Evolutionary conservation across 2,113 vertebrate genomes (phyloP).

Genomic region (Gulo gulo): DNA sequence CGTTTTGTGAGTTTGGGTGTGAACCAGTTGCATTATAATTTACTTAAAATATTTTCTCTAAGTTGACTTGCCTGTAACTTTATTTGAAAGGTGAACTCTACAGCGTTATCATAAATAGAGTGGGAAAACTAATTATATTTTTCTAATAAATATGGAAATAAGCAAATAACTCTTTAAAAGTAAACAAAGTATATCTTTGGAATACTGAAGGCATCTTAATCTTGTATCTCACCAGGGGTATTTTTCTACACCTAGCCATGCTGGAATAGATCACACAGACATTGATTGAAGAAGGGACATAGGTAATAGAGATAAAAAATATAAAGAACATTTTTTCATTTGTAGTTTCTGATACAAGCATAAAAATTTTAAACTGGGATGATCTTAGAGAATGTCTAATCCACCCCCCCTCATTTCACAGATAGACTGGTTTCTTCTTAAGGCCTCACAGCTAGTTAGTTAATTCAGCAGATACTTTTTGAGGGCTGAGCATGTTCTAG

Average conservation of each 20-base stretch:
- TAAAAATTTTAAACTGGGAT: not conserved
- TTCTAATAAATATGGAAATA: not conserved
- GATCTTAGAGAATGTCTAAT: not conserved
- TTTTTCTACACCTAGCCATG: not conserved
- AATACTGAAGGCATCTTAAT: not conserved
- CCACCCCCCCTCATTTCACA: not conserved
- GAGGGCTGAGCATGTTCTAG: not conserved
- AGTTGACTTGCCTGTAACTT: not conserved
- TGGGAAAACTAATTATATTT: not conserved
- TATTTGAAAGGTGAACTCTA: not conserved
- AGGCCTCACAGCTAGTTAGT: not conserved
- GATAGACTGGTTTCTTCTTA: not conserved
- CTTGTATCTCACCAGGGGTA: not conserved
- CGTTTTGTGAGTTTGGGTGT: not conserved
- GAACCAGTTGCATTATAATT: not conserved
- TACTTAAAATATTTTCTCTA: constrained; percentile 6
- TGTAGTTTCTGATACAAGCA: not conserved
- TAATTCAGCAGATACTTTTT: not conserved
- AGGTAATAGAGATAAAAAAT: not conserved
- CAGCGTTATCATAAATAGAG: not conserved
- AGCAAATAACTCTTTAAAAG: not conserved
- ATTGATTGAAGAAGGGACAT: not conserved
- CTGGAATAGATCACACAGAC: not conserved
- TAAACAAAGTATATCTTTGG: not conserved
- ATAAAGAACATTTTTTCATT: not conserved